phyloP scores from a whole-genome alignment of 2,888 invertebrate genomes.

The Leptinotarsa haldemani region DNA sequence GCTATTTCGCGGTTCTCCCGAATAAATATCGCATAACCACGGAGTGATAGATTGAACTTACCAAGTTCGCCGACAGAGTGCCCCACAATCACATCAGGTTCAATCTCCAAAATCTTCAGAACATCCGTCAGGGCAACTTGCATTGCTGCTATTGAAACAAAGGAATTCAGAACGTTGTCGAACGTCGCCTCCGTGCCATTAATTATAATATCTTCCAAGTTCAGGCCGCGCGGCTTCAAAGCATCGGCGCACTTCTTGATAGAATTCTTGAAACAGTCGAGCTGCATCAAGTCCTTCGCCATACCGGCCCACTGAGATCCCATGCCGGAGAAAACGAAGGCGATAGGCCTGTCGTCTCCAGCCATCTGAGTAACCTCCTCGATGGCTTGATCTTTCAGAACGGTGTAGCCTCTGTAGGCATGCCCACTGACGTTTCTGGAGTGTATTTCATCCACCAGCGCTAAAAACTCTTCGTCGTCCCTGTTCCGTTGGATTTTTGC shows the following conservation, averaged over 20 bases:
- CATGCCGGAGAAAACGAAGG: constrained; percentile 98
- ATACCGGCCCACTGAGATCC: constrained; percentile 98
- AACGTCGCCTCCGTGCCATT: constrained; percentile 82
- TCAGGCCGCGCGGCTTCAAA: constrained; percentile 82
- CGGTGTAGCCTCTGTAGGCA: constrained; percentile 81
- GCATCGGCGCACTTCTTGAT: constrained; percentile 81
- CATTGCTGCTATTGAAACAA: constrained; percentile 94
- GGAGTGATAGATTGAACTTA: constrained; percentile 41
- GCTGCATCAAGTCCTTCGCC: constrained; percentile 86
- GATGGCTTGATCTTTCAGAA: constrained; percentile 71
- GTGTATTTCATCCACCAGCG: constrained; percentile 82
- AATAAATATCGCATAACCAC: neutral
- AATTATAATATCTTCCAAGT: constrained; percentile 84
- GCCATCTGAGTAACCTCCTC: constrained; percentile 68
- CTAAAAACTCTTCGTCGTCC: constrained; percentile 80
- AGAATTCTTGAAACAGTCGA: constrained; percentile 85
- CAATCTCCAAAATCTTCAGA: constrained; percentile 78
- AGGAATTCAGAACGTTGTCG: constrained; percentile 89
- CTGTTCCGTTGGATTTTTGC: constrained; percentile 72
- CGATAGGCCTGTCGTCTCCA: constrained; percentile 82
- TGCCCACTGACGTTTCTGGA: constrained; percentile 79
- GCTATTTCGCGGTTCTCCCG: no score
- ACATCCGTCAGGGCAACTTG: constrained; percentile 97
- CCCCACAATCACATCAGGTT: constrained; percentile 94
- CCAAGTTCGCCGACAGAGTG: constrained; percentile 94